These are phyloP conservation scores for Colaptes auratus DNA, from an alignment of 2,113 vertebrate species.

Conservation along the genomic window DNA sequence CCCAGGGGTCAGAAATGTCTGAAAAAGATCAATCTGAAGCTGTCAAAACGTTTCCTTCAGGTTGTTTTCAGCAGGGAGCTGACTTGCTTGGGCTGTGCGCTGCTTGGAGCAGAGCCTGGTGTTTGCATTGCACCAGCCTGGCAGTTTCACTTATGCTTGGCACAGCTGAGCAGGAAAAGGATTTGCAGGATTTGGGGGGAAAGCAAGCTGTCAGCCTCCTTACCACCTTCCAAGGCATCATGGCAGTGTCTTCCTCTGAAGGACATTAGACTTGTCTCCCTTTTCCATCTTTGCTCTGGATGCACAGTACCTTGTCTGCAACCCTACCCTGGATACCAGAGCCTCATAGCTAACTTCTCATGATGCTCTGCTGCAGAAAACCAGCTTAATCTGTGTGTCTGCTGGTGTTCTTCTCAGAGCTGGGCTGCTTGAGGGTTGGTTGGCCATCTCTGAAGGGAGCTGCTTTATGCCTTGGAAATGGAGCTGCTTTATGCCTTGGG, in stretches of 20 bases:
- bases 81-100: neutral
- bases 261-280: neutral
- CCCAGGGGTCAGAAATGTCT: neutral
- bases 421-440: fast-evolving
- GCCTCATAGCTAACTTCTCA: neutral
- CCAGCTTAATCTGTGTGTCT: neutral
- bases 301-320: fast-evolving
- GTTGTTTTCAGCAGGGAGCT: neutral
- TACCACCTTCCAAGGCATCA: neutral
- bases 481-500: neutral
- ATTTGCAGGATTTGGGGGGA: neutral
- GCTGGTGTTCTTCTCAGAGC: neutral
- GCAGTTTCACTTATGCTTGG: fast-evolving
- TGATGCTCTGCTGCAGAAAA: neutral
- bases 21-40: neutral
- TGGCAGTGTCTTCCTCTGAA: neutral
- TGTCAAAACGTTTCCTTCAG: neutral
- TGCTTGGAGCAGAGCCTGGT: neutral
- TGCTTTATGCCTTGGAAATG: neutral
- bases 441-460: neutral
- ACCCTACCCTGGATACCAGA: neutral
- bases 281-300: neutral
- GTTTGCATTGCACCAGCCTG: fast-evolving
- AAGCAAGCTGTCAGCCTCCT: neutral
- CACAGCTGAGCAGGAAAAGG: neutral